Percentiles rank a stretch among this genome's conserved stretches.
Conservation (phyloP, 2,888 invertebrate species). For the Xanthia icteritia region DNA sequence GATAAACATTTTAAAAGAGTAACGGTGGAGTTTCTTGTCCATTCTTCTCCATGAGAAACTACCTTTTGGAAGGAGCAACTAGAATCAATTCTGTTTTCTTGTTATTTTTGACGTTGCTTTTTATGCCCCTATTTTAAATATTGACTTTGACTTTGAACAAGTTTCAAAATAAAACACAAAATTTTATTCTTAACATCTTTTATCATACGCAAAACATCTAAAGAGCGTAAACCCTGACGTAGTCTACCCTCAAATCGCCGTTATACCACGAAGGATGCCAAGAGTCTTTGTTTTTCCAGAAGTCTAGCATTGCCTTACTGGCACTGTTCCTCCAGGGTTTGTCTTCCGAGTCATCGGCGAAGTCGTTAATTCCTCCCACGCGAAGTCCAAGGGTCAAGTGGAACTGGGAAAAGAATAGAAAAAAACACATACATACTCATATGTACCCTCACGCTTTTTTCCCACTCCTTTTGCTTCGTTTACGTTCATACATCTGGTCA, state of each 20-base stretch:
- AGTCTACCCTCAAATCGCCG: slow-evolving; percentile 72
- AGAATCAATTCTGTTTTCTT: too few species aligned
- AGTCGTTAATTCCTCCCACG: slow-evolving; percentile 94
- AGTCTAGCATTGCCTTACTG: slow-evolving; percentile 91
- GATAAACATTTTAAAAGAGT: too few species aligned
- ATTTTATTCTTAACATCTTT: background rate
- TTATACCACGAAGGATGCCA: slow-evolving; percentile 92
- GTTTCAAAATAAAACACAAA: slow-evolving; percentile 5
- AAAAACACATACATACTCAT: background rate
- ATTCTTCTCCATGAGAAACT: too few species aligned
- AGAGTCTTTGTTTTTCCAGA: slow-evolving; percentile 91
- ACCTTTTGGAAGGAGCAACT: too few species aligned
- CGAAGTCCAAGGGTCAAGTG: slow-evolving; percentile 94
- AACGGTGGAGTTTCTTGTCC: too few species aligned
- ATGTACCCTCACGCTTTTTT: background rate
- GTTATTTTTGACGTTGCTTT: too few species aligned
- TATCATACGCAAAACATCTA: background rate
- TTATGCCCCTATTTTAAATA: too few species aligned
- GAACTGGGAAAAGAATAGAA: slow-evolving; percentile 88
- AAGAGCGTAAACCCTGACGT: background rate
- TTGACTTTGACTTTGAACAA: background rate
- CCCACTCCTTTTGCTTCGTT: background rate
- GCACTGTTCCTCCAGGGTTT: slow-evolving; percentile 95
- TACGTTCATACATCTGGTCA: background rate
- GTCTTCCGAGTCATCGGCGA: slow-evolving; percentile 89